These are phyloP conservation scores for Cromileptes altivelis DNA, from an alignment of 2,113 vertebrate genomes.

Conservation along the genomic window DNA sequence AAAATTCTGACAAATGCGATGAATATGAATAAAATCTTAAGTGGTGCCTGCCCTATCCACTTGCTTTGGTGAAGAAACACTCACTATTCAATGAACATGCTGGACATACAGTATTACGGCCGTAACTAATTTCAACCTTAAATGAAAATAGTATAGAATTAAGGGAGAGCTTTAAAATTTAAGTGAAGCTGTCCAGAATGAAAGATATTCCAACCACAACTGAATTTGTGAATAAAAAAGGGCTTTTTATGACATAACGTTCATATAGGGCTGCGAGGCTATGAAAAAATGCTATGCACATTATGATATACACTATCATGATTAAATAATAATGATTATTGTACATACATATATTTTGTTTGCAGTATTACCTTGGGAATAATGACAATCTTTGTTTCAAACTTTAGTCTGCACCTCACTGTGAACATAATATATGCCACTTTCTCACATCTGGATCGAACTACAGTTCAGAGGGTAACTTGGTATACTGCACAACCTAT, in stretches of 20 bases:
- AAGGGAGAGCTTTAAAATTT: not conserved
- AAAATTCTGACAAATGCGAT: conserved; percentile 10
- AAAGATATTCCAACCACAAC: not conserved
- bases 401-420: not conserved
- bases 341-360: not conserved
- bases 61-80: conserved; percentile 21
- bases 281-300: not conserved
- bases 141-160: not conserved
- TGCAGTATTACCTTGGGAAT: not conserved
- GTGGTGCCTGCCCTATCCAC: conserved; percentile 78
- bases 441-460: not conserved
- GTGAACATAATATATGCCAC: not conserved
- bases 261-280: not conserved
- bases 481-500: not conserved
- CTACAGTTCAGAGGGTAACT: not conserved
- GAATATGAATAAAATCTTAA: conserved; percentile 1
- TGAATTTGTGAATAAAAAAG: not conserved
- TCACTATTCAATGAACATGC: not conserved
- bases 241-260: not conserved
- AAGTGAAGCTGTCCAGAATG: not conserved
- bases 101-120: not conserved
- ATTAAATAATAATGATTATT: not conserved
- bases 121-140: not conserved
- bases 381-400: not conserved
- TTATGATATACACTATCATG: not conserved